These are phyloP conservation scores for Trogon melanurus DNA, from an alignment of 2,113 vertebrate genomes.

Conservation along the genomic window DNA sequence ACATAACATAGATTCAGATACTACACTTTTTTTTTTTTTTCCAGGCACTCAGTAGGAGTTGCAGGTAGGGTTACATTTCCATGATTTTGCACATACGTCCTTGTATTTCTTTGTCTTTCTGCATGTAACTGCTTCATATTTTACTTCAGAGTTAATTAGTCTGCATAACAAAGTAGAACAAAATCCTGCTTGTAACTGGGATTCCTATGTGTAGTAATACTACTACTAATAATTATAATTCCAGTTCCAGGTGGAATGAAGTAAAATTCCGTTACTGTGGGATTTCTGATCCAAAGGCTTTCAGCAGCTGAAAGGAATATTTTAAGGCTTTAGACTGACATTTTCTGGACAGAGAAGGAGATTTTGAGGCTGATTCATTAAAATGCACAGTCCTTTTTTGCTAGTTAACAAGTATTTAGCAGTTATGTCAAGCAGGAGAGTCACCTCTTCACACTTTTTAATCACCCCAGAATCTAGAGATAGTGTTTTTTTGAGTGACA, in stretches of 20 bases:
- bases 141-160: not conserved
- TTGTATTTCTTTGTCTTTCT: not conserved
- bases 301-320: not conserved
- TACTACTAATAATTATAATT: not conserved
- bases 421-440: not conserved
- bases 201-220: not conserved
- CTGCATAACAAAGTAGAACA: not conserved
- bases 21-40: not conserved
- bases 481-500: not conserved
- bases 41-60: not conserved
- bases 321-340: not conserved
- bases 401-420: not conserved
- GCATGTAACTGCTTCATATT: not conserved
- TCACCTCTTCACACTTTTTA: not conserved
- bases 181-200: not conserved
- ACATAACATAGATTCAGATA: too few relatives aligned
- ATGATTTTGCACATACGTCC: fast-evolving
- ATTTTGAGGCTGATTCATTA: not conserved
- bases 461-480: not conserved
- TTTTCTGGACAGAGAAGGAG: not conserved
- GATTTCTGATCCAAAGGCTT: not conserved
- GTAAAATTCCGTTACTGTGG: not conserved
- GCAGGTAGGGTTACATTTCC: not conserved
- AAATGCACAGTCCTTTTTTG: not conserved
- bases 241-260: not conserved